Evolutionary conservation across 2,113 vertebrate species (phyloP), one percentile per base, ranked within the genome.

Genomic region (Entosphenus tridentatus): DNA sequence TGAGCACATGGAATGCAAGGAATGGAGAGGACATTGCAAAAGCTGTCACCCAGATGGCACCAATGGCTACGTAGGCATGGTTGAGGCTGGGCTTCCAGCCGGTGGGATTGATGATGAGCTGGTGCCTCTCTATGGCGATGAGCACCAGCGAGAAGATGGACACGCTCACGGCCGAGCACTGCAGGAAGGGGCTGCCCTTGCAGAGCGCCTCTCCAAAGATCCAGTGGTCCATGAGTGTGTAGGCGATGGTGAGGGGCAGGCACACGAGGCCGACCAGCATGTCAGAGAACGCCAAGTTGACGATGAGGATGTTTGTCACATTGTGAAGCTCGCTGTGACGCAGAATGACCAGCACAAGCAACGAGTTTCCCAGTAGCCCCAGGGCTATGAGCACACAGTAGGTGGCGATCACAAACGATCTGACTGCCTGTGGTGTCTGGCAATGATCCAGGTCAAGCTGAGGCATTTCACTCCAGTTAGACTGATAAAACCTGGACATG

Each of bases 161-260:
- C 73, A 89, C 85, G 0, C 85, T 86, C 73, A 89, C 78, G 0
- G 86, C 87, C 70, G 83, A 80, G 16, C 86, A 89, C 10, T 89
- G 86, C 68, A 86, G 81, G 1, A 87, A 85, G 69, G 83, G 81
- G 71, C 86, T 88, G 73, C 87, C 2, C 69, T 87, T 89, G 77
- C 86, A 89, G 84, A 89, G 86, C 5, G 77, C 78, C 71, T 84
- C 81, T 8, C 86, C 86, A 71, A 89, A 89, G 75, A 86, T 78
- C 86, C 86, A 89, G 73, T 89, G 85, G 75, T 89, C 86, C 86
- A 89, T 89, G 57, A 87, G 74, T 1, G 86, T 89, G 65, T 89
- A 89, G 57, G 86, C 80, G 12, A 89, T 83, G 0, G 86, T 89
- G 73, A 89, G 86, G 2, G 86, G 86, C 73, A 89, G 79, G 78